These are phyloP conservation scores for Willisornis vidua DNA, from an alignment of 2,113 vertebrate species.

Conservation along the genomic window DNA sequence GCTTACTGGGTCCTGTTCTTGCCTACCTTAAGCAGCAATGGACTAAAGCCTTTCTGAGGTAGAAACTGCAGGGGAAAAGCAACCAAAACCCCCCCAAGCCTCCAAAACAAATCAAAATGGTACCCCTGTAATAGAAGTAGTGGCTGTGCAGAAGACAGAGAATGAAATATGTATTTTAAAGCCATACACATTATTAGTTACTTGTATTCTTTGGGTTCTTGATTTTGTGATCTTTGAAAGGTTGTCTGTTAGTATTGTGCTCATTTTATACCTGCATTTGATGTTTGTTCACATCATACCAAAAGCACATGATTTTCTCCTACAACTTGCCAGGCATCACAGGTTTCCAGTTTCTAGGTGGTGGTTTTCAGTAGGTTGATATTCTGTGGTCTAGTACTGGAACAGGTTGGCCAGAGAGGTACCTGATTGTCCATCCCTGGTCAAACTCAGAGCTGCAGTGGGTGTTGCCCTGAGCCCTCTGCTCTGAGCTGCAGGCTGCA, in stretches of 20 bases:
- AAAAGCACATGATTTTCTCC: neutral
- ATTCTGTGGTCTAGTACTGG: neutral
- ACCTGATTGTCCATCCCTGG: neutral
- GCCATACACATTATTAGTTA: accelerated
- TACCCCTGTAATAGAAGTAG: neutral
- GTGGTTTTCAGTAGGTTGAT: neutral
- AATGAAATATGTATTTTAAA: neutral
- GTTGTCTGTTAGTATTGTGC: neutral
- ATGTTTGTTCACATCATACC: neutral
- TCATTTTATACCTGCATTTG: neutral
- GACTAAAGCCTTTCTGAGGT: neutral
- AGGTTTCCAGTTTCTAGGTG: neutral
- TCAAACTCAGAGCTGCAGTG: neutral
- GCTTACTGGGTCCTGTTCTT: neutral
- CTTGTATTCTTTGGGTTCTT: neutral
- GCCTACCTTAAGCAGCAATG: neutral
- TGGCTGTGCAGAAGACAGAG: neutral
- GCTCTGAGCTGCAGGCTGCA: neutral
- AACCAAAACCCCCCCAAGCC: neutral
- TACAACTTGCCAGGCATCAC: neutral
- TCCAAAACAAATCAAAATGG: neutral
- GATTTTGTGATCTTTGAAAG: neutral
- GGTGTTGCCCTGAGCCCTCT: neutral
- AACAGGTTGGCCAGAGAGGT: neutral
- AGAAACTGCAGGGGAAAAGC: neutral